Conservation (phyloP, 1,140 invertebrate species). For the Ephestia elutella region DNA sequence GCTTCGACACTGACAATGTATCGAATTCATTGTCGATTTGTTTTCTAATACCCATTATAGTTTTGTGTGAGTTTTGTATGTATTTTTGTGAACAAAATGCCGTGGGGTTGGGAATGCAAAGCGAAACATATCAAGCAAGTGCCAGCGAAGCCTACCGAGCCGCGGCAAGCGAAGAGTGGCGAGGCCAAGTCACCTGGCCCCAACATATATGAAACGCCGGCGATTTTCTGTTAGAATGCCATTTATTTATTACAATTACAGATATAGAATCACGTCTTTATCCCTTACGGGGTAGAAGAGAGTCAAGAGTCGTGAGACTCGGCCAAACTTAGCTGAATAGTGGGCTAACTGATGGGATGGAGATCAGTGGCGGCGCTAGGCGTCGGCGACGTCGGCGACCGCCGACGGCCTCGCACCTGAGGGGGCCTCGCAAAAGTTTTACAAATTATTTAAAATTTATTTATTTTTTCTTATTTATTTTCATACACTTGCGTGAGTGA, state of each 20-base stretch:
- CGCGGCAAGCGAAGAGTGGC: slow-evolving; percentile 12
- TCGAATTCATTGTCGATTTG: background rate
- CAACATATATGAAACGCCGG: slow-evolving; percentile 39
- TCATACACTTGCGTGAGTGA: too few relatives aligned
- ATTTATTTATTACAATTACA: background rate
- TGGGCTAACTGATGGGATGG: too few relatives aligned
- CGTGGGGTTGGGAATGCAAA: slow-evolving; percentile 54
- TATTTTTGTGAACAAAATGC: slow-evolving; percentile 27
- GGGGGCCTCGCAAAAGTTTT: too few relatives aligned
- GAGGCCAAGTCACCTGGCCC: slow-evolving; percentile 33
- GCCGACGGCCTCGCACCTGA: too few relatives aligned
- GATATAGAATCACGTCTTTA: too few relatives aligned
- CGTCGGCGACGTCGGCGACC: too few relatives aligned
- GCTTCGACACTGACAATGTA: background rate
- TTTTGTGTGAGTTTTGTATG: background rate
- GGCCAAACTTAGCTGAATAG: too few relatives aligned
- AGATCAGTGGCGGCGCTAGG: too few relatives aligned
- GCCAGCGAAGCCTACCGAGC: slow-evolving; percentile 33
- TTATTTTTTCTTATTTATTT: too few relatives aligned
- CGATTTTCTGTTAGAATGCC: slow-evolving; percentile 40
- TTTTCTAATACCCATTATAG: background rate
- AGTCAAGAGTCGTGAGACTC: too few relatives aligned
- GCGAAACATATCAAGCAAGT: slow-evolving; percentile 44
- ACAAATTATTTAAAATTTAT: too few relatives aligned
- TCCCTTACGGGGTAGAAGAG: too few relatives aligned